These are phyloP conservation scores for Trichoplusia ni DNA, from an alignment of 1,140 invertebrate species.

Conservation along the genomic window DNA sequence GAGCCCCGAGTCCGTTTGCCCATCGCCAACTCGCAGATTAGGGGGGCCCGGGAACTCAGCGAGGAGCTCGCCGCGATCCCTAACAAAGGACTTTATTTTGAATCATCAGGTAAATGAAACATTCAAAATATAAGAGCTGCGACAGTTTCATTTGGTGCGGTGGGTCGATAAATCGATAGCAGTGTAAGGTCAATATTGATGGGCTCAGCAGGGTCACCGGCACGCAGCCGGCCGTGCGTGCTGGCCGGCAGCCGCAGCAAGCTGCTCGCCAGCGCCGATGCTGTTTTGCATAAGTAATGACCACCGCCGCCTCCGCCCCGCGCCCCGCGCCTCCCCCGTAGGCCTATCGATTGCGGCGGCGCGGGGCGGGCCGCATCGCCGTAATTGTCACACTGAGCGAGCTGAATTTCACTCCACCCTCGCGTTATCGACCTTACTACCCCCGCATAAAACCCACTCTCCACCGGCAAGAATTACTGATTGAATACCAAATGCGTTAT, in stretches of 20 bases:
- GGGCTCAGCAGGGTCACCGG: conserved; percentile 19
- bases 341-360: conserved; percentile 80
- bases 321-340: conserved; percentile 54
- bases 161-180: conserved; percentile 43
- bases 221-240: conserved; percentile 29
- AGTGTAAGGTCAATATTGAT: conserved; percentile 42
- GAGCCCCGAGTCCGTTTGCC: conserved; percentile 51
- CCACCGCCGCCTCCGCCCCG: conserved; percentile 42
- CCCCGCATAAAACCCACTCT: conserved; percentile 64
- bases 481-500: conserved; percentile 77
- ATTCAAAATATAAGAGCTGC: conserved; percentile 7
- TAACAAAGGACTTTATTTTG: conserved; percentile 26
- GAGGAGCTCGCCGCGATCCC: background rate
- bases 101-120: conserved; percentile 22
- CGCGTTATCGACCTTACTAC: conserved; percentile 68
- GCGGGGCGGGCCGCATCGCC: conserved; percentile 76
- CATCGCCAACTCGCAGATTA: conserved; percentile 60
- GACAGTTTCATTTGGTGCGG: conserved; percentile 18
- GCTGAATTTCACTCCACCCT: conserved; percentile 64
- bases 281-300: conserved; percentile 80
- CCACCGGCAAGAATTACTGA: conserved; percentile 38
- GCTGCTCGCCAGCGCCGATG: conserved; percentile 50
- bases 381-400: conserved; percentile 80
- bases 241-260: conserved; percentile 34
- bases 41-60: conserved; percentile 38